A percentile compares a stretch with the other conserved stretches of the same genome.
phyloP scores from a whole-genome alignment of 2,888 invertebrate genomes.

The Eupithecia centaureata region DNA sequence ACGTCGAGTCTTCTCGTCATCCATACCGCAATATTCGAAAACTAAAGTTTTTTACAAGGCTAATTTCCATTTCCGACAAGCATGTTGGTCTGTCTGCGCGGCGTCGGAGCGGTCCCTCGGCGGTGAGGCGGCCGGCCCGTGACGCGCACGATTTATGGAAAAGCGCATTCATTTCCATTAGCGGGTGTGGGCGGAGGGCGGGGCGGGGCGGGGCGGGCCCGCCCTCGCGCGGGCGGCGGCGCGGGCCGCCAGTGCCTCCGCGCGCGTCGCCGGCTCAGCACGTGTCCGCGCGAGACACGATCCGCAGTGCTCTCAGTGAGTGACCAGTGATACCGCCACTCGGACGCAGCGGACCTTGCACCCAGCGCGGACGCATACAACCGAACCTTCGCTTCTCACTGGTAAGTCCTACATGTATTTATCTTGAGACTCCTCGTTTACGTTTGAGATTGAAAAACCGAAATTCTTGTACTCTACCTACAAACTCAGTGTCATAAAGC shows the following conservation, averaged over 20 bases:
- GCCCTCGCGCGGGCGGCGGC: slow-evolving; percentile 27
- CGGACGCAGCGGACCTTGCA: neutral
- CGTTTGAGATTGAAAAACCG: neutral
- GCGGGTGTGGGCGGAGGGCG: slow-evolving; percentile 38
- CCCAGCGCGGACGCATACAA: neutral
- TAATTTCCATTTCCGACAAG: neutral
- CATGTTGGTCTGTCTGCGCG: neutral
- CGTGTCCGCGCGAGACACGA: slow-evolving; percentile 46
- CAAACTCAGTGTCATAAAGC: neutral
- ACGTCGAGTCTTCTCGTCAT: no score
- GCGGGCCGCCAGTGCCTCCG: slow-evolving; percentile 58
- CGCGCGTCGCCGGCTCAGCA: slow-evolving; percentile 56
- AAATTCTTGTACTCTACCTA: neutral
- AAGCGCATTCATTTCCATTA: slow-evolving; percentile 56
- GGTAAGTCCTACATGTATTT: neutral
- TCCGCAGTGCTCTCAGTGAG: neutral
- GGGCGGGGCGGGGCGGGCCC: slow-evolving; percentile 44
- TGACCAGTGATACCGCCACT: slow-evolving; percentile 37
- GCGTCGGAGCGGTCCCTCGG: no score
- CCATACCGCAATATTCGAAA: no score
- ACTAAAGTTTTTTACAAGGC: no score
- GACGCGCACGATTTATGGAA: slow-evolving; percentile 54
- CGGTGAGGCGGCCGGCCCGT: no score
- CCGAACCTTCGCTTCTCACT: neutral
- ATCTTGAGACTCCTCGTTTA: neutral